Conservation (phyloP, 2,113 vertebrate species). For the Zonotrichia leucophrys region DNA sequence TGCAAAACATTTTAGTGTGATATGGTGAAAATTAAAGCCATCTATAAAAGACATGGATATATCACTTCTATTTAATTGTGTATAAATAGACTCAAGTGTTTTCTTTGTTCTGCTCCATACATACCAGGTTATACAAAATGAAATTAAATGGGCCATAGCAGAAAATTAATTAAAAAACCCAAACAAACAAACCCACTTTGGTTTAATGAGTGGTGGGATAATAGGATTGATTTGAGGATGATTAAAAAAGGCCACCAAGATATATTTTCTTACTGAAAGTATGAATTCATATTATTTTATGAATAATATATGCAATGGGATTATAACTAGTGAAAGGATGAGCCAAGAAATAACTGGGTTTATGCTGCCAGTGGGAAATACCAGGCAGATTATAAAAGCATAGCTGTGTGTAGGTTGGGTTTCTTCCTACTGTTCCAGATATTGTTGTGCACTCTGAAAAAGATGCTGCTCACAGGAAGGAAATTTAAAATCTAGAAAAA, state of each 20-base stretch:
- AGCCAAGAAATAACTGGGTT: constrained; percentile 39
- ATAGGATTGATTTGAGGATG: background rate
- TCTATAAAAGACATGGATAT: constrained; percentile 26
- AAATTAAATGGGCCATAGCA: background rate
- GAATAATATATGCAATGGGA: constrained; percentile 44
- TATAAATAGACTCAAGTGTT: constrained; percentile 3
- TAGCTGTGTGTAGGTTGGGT: background rate
- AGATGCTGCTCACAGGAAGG: background rate
- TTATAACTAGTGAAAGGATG: constrained; percentile 38
- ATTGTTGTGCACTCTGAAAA: background rate
- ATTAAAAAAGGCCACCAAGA: background rate
- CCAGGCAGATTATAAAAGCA: background rate
- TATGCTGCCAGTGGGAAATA: constrained; percentile 53
- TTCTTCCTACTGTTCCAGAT: background rate
- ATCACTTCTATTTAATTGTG: constrained; percentile 14
- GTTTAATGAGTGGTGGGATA: background rate
- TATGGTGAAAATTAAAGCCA: constrained; percentile 42
- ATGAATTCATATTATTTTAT: constrained; percentile 19
- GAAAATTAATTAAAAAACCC: constrained; percentile 33
- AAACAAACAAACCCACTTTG: background rate
- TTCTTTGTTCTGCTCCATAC: background rate
- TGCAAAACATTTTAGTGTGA: background rate
- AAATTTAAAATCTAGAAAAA: background rate
- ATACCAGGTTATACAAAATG: background rate
- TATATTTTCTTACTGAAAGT: background rate